Evolutionary conservation across 1,140 invertebrate genomes (phyloP), one percentile per base, ranked within the genome.

Genomic region (Dendroctonus valens): DNA sequence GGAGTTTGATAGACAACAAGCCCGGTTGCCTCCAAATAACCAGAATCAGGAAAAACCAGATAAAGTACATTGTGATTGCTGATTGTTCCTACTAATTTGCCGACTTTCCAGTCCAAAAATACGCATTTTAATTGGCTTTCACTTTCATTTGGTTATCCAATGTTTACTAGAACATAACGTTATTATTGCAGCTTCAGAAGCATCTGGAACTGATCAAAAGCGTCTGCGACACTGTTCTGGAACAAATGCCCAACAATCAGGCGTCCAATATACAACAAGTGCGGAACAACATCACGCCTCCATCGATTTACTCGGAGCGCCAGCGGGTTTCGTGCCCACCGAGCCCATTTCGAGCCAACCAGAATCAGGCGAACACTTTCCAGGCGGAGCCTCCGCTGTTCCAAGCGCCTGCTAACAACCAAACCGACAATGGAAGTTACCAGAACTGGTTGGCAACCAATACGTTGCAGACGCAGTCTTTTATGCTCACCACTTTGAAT

Each of bases 401-500:
- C 6, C 61, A 59, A 15, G 49, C 26, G 26, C 3, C 26, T 26
- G 26, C 26, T 26, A 26, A 26, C 26, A 26, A 26, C 39, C 42
- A 12, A 46, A 63, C 26, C 12, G 58, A 7, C 42, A 62, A 4
- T 58, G 59, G 40, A 66, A 69, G 26, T 40, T 76, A 77, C 63
- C 73, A 76, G 46, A 75, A 73, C 53, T 73, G 72, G 76, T 68
- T 77, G 39, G 68, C 77, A 3, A 76, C 75, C 9, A 78, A 75
- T 61, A 71, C 75, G 3, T 63, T 79, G 15, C 79, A 81, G 58
- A 80, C 79, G 11, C 80, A 81, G 67, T 78, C 81, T 37, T 74
- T 81, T 59, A 73, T 80, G 67, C 60, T 81, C 11, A 77, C 79
- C 42, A 78, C 79, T 6, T 63, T 83, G 14, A 81, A 78, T 67